phyloP scores from a whole-genome alignment of 2,797 vertebrate genomes.

The Pangasius larnaudii region DNA sequence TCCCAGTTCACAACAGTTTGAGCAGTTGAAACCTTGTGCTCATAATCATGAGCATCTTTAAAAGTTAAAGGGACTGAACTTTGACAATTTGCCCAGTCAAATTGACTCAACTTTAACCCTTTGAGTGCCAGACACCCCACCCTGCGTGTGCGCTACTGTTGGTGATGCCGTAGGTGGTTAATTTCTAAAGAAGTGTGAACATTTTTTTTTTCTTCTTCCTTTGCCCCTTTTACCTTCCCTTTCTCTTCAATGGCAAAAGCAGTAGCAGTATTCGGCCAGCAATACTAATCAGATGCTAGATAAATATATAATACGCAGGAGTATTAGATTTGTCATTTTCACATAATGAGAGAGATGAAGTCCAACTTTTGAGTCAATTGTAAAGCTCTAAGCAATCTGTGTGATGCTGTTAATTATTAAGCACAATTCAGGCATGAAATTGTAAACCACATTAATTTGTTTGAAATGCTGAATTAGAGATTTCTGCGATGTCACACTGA shows the following conservation, averaged over 20 bases:
- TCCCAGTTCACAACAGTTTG: conserved; percentile 53
- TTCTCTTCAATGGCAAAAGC: conserved; percentile 13
- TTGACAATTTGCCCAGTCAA: conserved; percentile 31
- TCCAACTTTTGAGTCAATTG: neutral
- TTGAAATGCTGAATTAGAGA: conserved; percentile 59
- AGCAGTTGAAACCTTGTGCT: conserved; percentile 37
- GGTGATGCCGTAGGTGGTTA: conserved; percentile 80
- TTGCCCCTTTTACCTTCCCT: neutral
- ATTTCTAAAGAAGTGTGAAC: conserved; percentile 63
- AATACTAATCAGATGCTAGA: neutral
- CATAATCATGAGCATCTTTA: conserved; percentile 71
- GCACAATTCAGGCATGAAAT: conserved; percentile 18
- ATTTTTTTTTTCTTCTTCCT: neutral
- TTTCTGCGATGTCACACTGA: conserved; percentile 55
- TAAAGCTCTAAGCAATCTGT: conserved; percentile 9
- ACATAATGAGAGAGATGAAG: neutral
- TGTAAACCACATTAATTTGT: conserved; percentile 49
- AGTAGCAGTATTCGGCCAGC: neutral
- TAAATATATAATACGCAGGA: neutral
- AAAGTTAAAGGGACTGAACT: conserved; percentile 84
- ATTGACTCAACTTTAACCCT: conserved; percentile 79
- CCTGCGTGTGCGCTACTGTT: conserved; percentile 62
- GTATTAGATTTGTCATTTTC: neutral
- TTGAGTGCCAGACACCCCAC: conserved; percentile 77
- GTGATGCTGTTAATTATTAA: neutral